These are phyloP conservation scores for Manduca sexta DNA, from an alignment of 1,140 invertebrate species.

Conservation along the genomic window DNA sequence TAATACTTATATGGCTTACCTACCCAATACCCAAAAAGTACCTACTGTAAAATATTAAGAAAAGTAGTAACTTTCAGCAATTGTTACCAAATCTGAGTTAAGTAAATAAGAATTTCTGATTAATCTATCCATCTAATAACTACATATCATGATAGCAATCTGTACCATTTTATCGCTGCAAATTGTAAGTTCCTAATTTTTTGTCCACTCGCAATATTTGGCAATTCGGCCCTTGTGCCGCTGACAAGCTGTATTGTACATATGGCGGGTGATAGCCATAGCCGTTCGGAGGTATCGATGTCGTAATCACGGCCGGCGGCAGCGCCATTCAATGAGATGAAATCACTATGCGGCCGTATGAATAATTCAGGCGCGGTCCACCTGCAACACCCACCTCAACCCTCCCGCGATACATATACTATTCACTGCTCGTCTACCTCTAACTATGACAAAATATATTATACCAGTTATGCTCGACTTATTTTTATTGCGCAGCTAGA, in stretches of 20 bases:
- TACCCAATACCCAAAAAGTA: too few relatives aligned
- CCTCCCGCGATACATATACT: slow-evolving; percentile 22
- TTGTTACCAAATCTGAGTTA: not conserved
- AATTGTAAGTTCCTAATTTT: not conserved
- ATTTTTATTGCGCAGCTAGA: too few relatives aligned
- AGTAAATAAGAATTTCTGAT: not conserved
- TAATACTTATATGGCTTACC: too few relatives aligned
- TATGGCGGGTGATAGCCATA: slow-evolving; percentile 8
- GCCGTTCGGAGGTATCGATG: slow-evolving; percentile 51
- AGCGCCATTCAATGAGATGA: slow-evolving; percentile 67
- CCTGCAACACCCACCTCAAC: slow-evolving; percentile 15
- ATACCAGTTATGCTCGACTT: too few relatives aligned
- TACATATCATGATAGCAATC: too few relatives aligned
- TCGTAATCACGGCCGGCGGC: slow-evolving; percentile 63
- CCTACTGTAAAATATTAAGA: not conserved
- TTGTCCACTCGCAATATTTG: not conserved
- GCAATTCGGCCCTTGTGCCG: slow-evolving; percentile 8
- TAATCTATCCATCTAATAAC: not conserved
- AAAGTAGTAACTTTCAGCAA: not conserved
- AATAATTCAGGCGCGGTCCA: slow-evolving; percentile 66
- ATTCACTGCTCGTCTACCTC: too few relatives aligned
- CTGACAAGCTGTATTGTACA: slow-evolving; percentile 43
- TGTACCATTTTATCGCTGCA: too few relatives aligned
- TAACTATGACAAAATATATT: too few relatives aligned
- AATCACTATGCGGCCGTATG: slow-evolving; percentile 68